Evolutionary conservation across 2,797 vertebrate genomes (phyloP), one percentile per base, ranked within the genome.

Genomic region (Sebastes kiyomatsui): DNA sequence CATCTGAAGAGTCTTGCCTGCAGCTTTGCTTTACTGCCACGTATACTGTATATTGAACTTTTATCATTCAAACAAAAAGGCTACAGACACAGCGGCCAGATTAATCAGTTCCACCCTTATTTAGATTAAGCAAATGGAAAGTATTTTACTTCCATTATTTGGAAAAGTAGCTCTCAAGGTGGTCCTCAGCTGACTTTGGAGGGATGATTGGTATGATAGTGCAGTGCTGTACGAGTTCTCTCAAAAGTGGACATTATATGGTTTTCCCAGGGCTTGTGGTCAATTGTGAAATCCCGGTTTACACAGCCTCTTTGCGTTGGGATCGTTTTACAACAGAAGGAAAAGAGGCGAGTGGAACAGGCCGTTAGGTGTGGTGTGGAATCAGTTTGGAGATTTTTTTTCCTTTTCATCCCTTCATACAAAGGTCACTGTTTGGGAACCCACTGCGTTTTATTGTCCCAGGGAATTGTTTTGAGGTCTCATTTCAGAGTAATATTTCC

Each of bases 361-460:
- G 74, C 73, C 67, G 62, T 74, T 62, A 89, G 88, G 87, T 89
- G 85, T 82, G 79, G 82, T 81, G 78, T 88, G 83, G 85, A 83
- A 82, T 87, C 78, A 72, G 80, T 86, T 81, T 81, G 59, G 67
- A 85, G 28, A 74, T 56, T 42, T 81, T 81, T 81, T 85, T 54
- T n/a, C 52, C 74, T 70, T 90, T 87, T 80, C 81, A 86, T 84
- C 83, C 69, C 25, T 27, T 59, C 60, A 73, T 79, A 75, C 78
- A 93, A 93, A 93, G 84, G 87, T 92, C 86, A 92, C 35, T 72
- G 85, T 89, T 92, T 90, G 83, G 85, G 85, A 89, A 86, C 77
- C 78, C 75, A 84, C 77, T 84, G 83, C 55, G 64, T 90, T 90
- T 91, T 91, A 88, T 92, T 92, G 88, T 94, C 82, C 70, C 27